Conservation (phyloP, 2,113 vertebrate species). For the Circaetus cinerascens region DNA sequence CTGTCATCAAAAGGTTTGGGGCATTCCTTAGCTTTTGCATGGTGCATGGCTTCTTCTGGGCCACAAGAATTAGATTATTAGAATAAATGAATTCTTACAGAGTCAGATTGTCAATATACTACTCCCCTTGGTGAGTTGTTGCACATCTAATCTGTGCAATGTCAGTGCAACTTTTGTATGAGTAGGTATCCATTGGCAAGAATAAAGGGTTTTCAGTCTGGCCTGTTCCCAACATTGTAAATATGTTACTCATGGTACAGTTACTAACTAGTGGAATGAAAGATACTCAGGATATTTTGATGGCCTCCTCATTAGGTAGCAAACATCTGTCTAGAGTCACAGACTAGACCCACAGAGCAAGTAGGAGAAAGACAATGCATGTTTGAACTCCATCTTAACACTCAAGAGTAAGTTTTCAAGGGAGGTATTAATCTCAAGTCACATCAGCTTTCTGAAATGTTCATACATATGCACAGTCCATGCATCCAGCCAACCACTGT, state of each 20-base stretch:
- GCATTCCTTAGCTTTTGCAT: not conserved
- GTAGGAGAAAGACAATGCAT: not conserved
- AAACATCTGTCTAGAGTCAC: not conserved
- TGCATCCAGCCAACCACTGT: not conserved
- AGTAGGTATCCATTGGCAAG: not conserved
- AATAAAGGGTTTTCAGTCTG: not conserved
- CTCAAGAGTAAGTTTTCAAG: not conserved
- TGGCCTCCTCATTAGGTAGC: accelerated
- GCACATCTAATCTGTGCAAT: not conserved
- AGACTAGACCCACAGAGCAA: not conserved
- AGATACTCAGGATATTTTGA: not conserved
- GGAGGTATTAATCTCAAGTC: not conserved
- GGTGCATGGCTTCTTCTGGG: not conserved
- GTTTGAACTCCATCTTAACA: not conserved
- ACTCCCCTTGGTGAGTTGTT: not conserved
- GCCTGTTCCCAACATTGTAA: not conserved
- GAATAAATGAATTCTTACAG: not conserved
- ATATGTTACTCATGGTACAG: not conserved
- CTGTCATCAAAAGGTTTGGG: not conserved
- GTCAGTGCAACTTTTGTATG: not conserved
- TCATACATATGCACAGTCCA: not conserved
- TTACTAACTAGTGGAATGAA: not conserved
- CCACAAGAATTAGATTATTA: not conserved
- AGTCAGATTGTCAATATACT: not conserved
- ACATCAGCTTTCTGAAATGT: not conserved